phyloP scores from a whole-genome alignment of 2,797 vertebrate genomes.

The Coilia nasus region DNA sequence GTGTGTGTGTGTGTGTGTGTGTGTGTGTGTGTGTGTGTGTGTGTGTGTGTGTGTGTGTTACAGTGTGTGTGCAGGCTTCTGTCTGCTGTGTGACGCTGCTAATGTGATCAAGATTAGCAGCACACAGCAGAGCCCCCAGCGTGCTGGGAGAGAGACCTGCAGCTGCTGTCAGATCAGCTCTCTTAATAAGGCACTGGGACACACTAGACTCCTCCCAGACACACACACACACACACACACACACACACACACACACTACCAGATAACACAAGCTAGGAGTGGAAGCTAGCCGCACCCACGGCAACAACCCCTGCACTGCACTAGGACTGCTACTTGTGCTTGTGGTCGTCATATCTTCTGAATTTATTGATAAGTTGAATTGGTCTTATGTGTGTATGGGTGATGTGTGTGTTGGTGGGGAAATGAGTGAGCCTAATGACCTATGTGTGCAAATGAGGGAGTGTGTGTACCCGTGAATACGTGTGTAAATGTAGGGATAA shows the following conservation, averaged over 20 bases:
- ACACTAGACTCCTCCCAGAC: too few relatives aligned
- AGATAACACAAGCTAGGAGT: too few relatives aligned
- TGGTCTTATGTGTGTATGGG: background rate
- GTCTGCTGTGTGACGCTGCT: background rate
- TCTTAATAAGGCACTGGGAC: slow-evolving; percentile 39
- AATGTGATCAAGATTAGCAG: background rate
- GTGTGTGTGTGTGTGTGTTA: background rate
- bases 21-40: background rate
- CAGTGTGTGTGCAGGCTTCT: background rate
- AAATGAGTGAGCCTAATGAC: background rate
- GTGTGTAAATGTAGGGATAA: too few relatives aligned
- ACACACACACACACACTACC: too few relatives aligned
- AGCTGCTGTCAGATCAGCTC: background rate
- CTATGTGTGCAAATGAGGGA: background rate
- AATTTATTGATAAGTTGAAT: too few relatives aligned
- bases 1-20: background rate
- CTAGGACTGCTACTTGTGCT: too few relatives aligned
- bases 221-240: too few relatives aligned
- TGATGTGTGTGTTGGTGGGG: background rate
- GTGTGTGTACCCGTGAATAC: too few relatives aligned
- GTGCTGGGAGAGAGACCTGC: background rate
- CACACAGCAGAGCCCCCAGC: background rate
- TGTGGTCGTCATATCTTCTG: too few relatives aligned
- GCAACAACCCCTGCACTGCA: too few relatives aligned
- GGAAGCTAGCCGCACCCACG: too few relatives aligned